Conservation (phyloP, 2,113 vertebrate species). For the Pseudorasbora parva region DNA sequence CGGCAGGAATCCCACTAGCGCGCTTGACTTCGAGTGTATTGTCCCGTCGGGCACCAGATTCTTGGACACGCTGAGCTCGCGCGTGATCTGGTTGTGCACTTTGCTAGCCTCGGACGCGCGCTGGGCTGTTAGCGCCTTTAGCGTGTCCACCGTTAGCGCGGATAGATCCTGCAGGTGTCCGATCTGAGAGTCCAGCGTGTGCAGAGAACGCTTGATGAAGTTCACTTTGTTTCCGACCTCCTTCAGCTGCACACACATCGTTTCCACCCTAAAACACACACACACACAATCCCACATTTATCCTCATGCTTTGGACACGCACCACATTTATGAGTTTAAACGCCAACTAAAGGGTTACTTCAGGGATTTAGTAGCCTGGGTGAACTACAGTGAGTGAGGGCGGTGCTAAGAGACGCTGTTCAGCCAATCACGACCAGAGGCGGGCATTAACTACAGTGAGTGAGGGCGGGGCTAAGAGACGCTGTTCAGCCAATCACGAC, state of each 20-base stretch:
- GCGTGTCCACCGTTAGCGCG: slow-evolving; percentile 95
- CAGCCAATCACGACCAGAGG: too few species aligned
- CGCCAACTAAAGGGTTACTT: too few species aligned
- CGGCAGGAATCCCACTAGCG: slow-evolving; percentile 82
- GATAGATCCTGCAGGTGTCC: slow-evolving; percentile 98
- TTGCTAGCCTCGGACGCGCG: slow-evolving; percentile 96
- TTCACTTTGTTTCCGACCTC: slow-evolving; percentile 97
- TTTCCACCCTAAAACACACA: slow-evolving; percentile 84
- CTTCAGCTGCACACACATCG: slow-evolving; percentile 96
- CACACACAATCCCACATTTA: not conserved
- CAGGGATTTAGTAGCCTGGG: too few species aligned
- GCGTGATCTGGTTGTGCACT: slow-evolving; percentile 96
- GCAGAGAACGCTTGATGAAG: slow-evolving; percentile 96
- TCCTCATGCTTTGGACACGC: too few species aligned
- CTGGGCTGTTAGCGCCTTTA: slow-evolving; percentile 97
- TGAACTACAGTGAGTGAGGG: too few species aligned
- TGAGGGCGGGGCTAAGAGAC: too few species aligned
- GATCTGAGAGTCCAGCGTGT: slow-evolving; percentile 97
- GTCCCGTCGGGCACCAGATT: slow-evolving; percentile 90
- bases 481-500: too few species aligned
- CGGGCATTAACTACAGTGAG: too few species aligned
- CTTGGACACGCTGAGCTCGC: slow-evolving; percentile 95
- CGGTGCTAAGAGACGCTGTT: too few species aligned
- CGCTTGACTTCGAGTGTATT: slow-evolving; percentile 82
- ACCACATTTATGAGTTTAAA: too few species aligned